Base-by-base conservation (phyloP, 2,888 invertebrate genomes). In the Eulithis prunata region DNA sequence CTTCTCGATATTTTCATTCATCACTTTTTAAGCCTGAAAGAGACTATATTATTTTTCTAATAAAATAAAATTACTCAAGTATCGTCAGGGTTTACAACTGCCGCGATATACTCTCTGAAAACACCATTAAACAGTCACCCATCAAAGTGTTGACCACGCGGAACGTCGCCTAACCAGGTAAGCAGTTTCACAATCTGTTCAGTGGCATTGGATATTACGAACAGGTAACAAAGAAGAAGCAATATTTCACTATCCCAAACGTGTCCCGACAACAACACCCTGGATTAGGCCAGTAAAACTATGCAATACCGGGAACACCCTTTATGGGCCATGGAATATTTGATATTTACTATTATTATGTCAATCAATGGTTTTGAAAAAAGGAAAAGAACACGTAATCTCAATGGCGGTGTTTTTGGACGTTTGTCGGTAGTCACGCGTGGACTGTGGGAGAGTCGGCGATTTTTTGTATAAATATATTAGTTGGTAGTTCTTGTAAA, bases 391-490 rank as follows among this genome's bases (percentile, higher is more conserved):
- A 76, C 81, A 76, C 76, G 76, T 79, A 71, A 63, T 28, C 14
- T 59, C 12, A 71, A 66, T 60, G 66, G 64, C 61, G 66, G 73
- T 14, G 54, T 71, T 74, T 73, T 71, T 58, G 64, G 57, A 54
- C 68, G 79, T 80, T 79, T 80, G 80, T 80, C 80, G 81, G 80
- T 68, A 77, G 80, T 52, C 67, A 67, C 67, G 66, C 65, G 28
- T 57, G 51, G n/a, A 53, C 58, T 45, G 58, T 57, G 61, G 45
- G 57, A 54, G 12, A 53, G 43, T 56, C 49, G 49, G 59, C 21
- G 51, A n/a, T 36, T 51, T 56, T 59, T 59, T 53, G 58, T 49
- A n/a, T 13, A 3, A n/a, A 6, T 13, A 7, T 47, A 47, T 38
- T 38, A 8, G 38, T 38, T 38, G 3, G 38, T 38, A 38, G 38